These are phyloP conservation scores for Sycophila sp. DNA, from an alignment of 1,140 invertebrate genomes.

Conservation along the genomic window DNA sequence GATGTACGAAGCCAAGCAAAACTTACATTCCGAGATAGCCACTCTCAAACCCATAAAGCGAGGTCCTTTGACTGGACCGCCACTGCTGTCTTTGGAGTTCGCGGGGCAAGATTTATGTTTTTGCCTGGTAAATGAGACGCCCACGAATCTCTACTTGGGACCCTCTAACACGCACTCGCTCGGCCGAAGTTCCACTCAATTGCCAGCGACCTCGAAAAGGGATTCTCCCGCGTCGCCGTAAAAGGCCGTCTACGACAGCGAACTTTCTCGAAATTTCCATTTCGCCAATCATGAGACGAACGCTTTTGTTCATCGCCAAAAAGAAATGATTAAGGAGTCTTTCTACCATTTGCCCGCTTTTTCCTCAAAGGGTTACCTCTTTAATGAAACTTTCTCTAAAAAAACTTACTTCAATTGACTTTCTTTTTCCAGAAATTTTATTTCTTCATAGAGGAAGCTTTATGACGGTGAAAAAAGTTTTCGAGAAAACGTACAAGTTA, in stretches of 20 bases:
- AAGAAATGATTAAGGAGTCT: slow-evolving; percentile 1
- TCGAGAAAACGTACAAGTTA: too few species aligned
- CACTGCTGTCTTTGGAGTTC: background rate
- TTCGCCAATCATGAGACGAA: background rate
- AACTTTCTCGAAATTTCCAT: slow-evolving; percentile 1
- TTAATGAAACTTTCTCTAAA: background rate
- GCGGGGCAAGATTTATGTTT: background rate
- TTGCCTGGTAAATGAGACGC: background rate
- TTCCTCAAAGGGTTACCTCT: background rate
- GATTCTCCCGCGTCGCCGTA: too few species aligned
- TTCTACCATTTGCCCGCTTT: background rate
- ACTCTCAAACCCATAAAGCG: too few species aligned
- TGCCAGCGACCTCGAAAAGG: slow-evolving; percentile 2
- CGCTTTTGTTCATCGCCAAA: background rate
- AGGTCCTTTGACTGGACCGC: background rate
- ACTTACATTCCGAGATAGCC: too few species aligned
- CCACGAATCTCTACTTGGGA: background rate
- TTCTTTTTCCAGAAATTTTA: too few species aligned
- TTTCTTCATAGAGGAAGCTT: too few species aligned
- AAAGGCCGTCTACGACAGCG: too few species aligned
- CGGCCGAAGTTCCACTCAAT: background rate
- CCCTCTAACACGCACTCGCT: background rate
- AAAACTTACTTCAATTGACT: too few species aligned
- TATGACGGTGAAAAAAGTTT: too few species aligned
- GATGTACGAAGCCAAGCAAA: too few species aligned